phyloP scores from a whole-genome alignment of 2,797 vertebrate species.

The Neosilurus mollespiculum region DNA sequence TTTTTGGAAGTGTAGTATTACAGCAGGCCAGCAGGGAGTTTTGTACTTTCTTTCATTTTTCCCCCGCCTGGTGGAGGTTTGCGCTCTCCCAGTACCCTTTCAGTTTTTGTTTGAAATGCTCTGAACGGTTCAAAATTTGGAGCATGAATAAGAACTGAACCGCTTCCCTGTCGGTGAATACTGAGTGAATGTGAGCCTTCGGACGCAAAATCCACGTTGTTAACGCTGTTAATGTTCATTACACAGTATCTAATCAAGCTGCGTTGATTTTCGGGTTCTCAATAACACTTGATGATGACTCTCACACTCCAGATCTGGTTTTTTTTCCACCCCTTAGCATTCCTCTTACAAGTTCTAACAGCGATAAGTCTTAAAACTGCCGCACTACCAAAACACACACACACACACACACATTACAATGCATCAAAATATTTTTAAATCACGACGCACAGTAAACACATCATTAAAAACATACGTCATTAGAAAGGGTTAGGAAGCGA shows the following conservation, averaged over 20 bases:
- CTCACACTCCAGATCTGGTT: background rate
- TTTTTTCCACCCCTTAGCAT: background rate
- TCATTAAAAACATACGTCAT: background rate
- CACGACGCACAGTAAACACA: background rate
- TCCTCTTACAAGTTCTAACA: conserved; percentile 12
- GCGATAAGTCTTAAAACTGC: background rate
- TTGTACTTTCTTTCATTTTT: no score
- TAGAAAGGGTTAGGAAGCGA: no score
- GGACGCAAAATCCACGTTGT: no score
- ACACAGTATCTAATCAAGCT: background rate
- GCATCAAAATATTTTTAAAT: background rate
- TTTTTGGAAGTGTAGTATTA: no score
- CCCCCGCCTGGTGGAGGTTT: no score
- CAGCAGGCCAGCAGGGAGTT: no score
- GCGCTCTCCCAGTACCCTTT: no score
- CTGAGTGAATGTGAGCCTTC: no score
- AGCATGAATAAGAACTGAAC: no score
- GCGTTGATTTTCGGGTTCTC: background rate
- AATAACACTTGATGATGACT: background rate
- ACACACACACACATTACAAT: background rate
- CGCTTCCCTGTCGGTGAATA: no score
- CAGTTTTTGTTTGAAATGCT: no score
- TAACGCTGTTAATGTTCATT: background rate
- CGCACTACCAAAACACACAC: background rate
- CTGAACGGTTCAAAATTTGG: no score